phyloP scores from a whole-genome alignment of 1,140 invertebrate species.

The Bradysia coprophila region DNA sequence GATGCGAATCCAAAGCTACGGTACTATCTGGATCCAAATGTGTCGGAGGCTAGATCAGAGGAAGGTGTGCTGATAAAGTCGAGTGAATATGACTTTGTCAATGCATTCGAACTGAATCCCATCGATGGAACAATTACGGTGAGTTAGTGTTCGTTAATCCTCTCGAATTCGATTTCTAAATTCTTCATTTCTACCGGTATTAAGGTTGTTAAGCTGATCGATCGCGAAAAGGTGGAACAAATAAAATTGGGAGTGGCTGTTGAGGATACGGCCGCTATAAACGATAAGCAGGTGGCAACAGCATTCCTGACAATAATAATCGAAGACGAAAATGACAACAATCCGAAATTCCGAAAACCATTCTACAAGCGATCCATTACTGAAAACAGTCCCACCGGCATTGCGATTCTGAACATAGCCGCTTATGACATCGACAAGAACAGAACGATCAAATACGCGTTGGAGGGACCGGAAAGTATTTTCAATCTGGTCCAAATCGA shows the following conservation, averaged over 20 bases:
- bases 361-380: slow-evolving; percentile 63
- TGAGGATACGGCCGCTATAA: slow-evolving; percentile 67
- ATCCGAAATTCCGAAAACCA: slow-evolving; percentile 61
- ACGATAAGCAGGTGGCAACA: slow-evolving; percentile 46
- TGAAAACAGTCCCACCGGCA: slow-evolving; percentile 76
- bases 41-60: slow-evolving; percentile 61
- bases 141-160: too few species aligned
- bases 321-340: slow-evolving; percentile 82
- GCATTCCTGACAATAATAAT: slow-evolving; percentile 56
- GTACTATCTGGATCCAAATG: slow-evolving; percentile 47
- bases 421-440: slow-evolving; percentile 82
- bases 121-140: slow-evolving; percentile 52
- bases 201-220: slow-evolving; percentile 38
- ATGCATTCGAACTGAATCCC: slow-evolving; percentile 52
- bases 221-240: slow-evolving; percentile 67
- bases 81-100: slow-evolving; percentile 52
- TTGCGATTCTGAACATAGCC: slow-evolving; percentile 57
- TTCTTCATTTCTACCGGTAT: background rate
- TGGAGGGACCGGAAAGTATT: slow-evolving; percentile 46
- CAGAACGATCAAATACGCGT: slow-evolving; percentile 58
- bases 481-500: slow-evolving; percentile 56
- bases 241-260: slow-evolving; percentile 58
- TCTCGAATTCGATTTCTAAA: too few species aligned
- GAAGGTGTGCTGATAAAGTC: slow-evolving; percentile 48
- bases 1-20: slow-evolving; percentile 58